Evolutionary conservation across 2,888 invertebrate genomes (phyloP), one percentile per base, ranked within the genome.

Genomic region (Monopis laevigella): DNA sequence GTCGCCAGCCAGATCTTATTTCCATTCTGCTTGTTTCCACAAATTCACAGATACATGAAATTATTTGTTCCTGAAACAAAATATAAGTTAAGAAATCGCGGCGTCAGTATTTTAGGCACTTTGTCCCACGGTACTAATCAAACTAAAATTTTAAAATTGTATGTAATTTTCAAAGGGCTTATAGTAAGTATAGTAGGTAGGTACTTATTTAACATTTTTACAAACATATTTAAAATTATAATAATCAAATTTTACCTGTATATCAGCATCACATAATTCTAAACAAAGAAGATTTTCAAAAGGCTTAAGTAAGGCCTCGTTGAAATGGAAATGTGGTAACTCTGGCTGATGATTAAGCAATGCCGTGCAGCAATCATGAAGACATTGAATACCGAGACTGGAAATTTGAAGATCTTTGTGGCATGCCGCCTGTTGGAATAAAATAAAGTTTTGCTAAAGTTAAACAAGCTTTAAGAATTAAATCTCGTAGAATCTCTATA

Each of bases 1-100:
- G 95, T 41, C 97, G 84, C 98, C 98, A 98, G 0, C 98, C 98
- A 0, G 96, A 96, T 50, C 93, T 87, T 29, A 98, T 95, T 77
- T 97, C 96, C 45, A 91, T 90, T 52, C 94, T 85, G 64, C 94
- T 96, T 0, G 93, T 93, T 68, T 97, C 96, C 0, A 98, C 97
- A 54, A 98, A 93, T 69, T 96, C 96, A 65, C 96, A 96, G 36
- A 98, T 88, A 52, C 95, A 96, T 41, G 94, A 93, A 32, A 98
- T 93, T 53, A 98, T 95, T 77, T 89, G 89, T 63, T 89, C 89
- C 90, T 94, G 74, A 17, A 77, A 78, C 40, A 41, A 43, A 21
- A 28, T 14, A 24, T 5, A 24, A 24, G 24, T 24, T 6, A 8
- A 35, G 11, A 17, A 16, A 32, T 24, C 5, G 5, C 24, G 5